Evolutionary conservation across 2,797 vertebrate genomes (phyloP).

Genomic region (Melanotaenia trifasciata): DNA sequence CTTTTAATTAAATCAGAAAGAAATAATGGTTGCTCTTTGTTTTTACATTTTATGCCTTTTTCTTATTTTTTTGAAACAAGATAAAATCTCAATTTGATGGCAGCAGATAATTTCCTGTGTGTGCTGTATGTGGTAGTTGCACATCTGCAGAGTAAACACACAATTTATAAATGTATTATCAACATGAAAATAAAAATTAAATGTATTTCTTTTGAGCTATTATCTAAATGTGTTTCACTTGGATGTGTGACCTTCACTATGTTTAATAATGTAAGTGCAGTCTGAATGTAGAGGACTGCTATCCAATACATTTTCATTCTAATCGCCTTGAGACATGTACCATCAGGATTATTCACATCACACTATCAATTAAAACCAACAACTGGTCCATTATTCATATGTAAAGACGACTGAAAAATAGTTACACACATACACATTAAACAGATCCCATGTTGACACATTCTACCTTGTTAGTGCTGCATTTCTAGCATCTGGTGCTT

Average conservation of each 20-base stretch:
- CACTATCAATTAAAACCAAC: background rate
- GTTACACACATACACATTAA: background rate
- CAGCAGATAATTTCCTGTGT: background rate
- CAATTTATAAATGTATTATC: background rate
- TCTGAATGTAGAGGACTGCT: conserved; percentile 22
- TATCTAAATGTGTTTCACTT: background rate
- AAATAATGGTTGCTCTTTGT: too few species aligned
- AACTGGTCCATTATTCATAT: background rate
- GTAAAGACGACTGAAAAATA: background rate
- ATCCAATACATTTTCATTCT: conserved; percentile 16
- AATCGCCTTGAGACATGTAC: conserved; percentile 11
- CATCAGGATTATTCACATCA: background rate
- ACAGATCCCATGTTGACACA: background rate
- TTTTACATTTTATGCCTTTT: too few species aligned
- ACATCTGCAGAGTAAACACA: background rate
- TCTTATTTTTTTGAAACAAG: background rate
- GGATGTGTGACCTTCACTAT: conserved; percentile 10
- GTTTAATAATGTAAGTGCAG: background rate
- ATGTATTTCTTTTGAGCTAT: background rate
- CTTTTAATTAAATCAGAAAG: too few species aligned
- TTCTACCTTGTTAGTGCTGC: background rate
- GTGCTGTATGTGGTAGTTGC: conserved; percentile 1
- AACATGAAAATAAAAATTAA: background rate
- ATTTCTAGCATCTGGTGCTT: conserved; percentile 4
- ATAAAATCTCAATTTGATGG: background rate